A percentile compares a stretch with the other conserved stretches of the same genome.
Conservation (phyloP, 2,888 invertebrate genomes). For the Automeris io region DNA sequence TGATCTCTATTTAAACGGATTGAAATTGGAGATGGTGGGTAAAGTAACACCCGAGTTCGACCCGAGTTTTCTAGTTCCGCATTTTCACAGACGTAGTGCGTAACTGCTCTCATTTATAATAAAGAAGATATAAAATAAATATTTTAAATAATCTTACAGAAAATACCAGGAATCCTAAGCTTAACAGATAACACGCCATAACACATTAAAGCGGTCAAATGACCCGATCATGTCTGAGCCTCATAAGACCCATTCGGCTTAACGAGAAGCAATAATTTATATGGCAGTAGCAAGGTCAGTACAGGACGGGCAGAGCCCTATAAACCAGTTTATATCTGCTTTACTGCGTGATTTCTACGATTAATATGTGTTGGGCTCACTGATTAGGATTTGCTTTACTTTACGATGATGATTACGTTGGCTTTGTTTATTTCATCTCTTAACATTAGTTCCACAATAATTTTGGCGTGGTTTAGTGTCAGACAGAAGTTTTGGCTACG, state of each 20-base stretch:
- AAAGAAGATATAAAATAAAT: not conserved
- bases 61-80: too few species aligned
- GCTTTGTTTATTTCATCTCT: too few species aligned
- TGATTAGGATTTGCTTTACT: too few species aligned
- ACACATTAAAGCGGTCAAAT: not conserved
- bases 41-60: too few species aligned
- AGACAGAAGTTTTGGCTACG: too few species aligned
- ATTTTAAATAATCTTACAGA: not conserved
- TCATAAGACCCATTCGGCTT: not conserved
- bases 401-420: too few species aligned
- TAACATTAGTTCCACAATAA: too few species aligned
- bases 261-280: conserved; percentile 1
- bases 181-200: not conserved
- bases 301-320: not conserved
- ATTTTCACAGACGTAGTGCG: too few species aligned
- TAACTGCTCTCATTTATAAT: not conserved
- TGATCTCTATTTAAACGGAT: too few species aligned
- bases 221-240: conserved; percentile 1
- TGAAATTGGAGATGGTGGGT: too few species aligned
- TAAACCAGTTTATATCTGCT: not conserved
- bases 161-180: not conserved
- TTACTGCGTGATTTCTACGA: conserved; percentile 1
- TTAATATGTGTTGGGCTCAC: not conserved
- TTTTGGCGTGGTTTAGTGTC: too few species aligned
- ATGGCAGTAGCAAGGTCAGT: not conserved